Evolutionary conservation across 1,140 invertebrate genomes (phyloP), one percentile per base, ranked within the genome.

Genomic region (Camponotus pennsylvanicus): DNA sequence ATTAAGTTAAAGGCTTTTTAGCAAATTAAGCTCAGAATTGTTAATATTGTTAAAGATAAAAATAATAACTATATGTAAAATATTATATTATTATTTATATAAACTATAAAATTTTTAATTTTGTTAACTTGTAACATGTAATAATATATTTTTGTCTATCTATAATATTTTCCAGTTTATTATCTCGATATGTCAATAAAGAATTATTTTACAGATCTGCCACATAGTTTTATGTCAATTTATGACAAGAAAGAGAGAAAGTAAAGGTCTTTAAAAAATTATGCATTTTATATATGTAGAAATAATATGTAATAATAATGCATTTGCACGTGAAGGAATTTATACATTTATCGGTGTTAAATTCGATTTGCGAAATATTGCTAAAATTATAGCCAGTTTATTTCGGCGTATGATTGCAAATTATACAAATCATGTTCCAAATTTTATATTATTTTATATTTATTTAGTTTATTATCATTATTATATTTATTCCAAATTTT

Each of bases 311-410:
- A 61, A 52, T n/a, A 61, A 82, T 80, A 18, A 80, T 73, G 61
- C 3, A 37, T 82, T 69, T 45, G 18, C 27, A 18, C 52, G 67
- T 34, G 11, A 34, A 45, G 45, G 55, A 82, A 45, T 82, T 73
- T 73, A 71, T 82, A n/a, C 40, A 82, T 73, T 82, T 37, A 52
- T 82, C 37, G 52, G 67, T 32, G 52, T 82, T 82, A 61, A 37
- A 82, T 82, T 82, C 67, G 73, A 82, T 82, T 73, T 82, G 67
- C 79, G 18, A 73, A 34, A 73, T 34, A 69, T 80, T 45, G 21
- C 45, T 49, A 40, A 59, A 82, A 82, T 82, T 82, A 27, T 61
- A 78, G 18, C 21, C 6, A 69, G 15, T 61, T 52, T 27, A 82
- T 18, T 82, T 73, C 11, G 37, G 27, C 18, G 18, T 59, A n/a